Evolutionary conservation across 2,888 invertebrate genomes (phyloP), one percentile per base, ranked within the genome.

Genomic region (Agrochola circellaris): DNA sequence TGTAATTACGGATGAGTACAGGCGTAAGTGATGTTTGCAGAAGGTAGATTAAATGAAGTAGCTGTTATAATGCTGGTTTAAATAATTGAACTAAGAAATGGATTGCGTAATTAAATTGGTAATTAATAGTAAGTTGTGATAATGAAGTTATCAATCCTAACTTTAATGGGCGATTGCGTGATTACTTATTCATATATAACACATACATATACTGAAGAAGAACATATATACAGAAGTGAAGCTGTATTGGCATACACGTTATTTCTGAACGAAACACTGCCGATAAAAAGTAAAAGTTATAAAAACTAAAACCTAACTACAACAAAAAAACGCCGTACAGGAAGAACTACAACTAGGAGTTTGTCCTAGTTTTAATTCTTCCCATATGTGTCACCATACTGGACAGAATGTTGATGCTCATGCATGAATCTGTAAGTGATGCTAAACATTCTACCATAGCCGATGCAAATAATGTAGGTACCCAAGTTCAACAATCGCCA

Each of bases 1-100:
- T 72, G 42, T 56, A 72, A 79, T 84, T 84, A 78, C n/a, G 34
- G 45, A 34, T 74, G 42, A 73, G 75, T 60, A 61, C 61, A 70
- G 45, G 64, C 64, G 67, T 73, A 56, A 64, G 15, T 65, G 56
- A 65, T 75, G 48, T 73, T 77, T 62, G 48, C 54, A 48, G 34
- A 58, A 69, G 15, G 26, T 45, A n/a, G 13, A 72, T 71, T 81
- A 30, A 26, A 69, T 54, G 1, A 20, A 38, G 15, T 20, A 38
- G n/a, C n/a, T 61, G 8, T 30, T 42, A 20, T 30, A 13, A 60
- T 13, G 11, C 48, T 69, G 23, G 20, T 58, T 70, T 42, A 30
- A 30, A 30, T 56, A 56, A 45, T 34, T 64, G 5, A 20, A 45
- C 3, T 73, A 42, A 15, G 42, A 73, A 71, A 45, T 30, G 7